These are phyloP conservation scores for Melinopterus prodromus DNA, from an alignment of 2,888 invertebrate species.

Conservation along the genomic window DNA sequence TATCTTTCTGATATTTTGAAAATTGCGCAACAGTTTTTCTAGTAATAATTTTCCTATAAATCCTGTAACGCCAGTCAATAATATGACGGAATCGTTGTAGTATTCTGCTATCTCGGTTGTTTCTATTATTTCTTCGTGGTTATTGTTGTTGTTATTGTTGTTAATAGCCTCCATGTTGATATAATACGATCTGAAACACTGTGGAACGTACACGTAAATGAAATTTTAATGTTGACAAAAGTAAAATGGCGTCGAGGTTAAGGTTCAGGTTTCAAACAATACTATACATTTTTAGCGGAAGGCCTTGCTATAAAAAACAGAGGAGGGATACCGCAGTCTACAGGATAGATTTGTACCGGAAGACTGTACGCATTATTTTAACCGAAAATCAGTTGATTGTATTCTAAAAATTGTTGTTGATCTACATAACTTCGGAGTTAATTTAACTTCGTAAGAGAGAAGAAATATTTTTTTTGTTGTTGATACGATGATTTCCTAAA, in stretches of 20 bases:
- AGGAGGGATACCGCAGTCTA: too few species aligned
- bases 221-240: constrained; percentile 19
- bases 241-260: not conserved
- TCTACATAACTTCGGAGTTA: too few species aligned
- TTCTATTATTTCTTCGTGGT: constrained; percentile 40
- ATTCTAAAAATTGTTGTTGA: too few species aligned
- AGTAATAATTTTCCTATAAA: constrained; percentile 55
- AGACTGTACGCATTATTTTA: too few species aligned
- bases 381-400: too few species aligned
- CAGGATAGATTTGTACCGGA: too few species aligned
- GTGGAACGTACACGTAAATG: not conserved
- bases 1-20: constrained; percentile 54
- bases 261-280: not conserved
- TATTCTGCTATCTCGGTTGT: constrained; percentile 50
- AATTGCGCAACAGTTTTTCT: constrained; percentile 53
- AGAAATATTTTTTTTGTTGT: too few species aligned
- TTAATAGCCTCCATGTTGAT: not conserved
- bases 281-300: not conserved
- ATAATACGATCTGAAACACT: not conserved
- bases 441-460: too few species aligned
- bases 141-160: not conserved
- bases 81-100: constrained; percentile 52
- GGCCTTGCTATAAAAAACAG: not conserved
- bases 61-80: constrained; percentile 58
- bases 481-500: too few species aligned